phyloP scores from a whole-genome alignment of 2,888 invertebrate species.

The Nycteola revayana region DNA sequence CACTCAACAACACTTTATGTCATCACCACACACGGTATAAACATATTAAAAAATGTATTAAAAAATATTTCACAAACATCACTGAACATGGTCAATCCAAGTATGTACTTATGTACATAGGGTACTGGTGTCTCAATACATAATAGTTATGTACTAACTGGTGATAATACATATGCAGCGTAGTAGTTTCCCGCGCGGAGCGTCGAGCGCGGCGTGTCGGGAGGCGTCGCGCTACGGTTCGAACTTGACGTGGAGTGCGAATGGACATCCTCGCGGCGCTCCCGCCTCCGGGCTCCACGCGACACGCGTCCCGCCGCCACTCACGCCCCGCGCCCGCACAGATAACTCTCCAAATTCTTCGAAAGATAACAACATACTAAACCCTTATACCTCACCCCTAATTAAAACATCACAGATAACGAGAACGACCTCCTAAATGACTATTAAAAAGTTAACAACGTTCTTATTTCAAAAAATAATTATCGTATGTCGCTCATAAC shows the following conservation, averaged over 20 bases:
- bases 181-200: slow-evolving; percentile 37
- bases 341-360: slow-evolving; percentile 38
- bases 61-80: slow-evolving; percentile 18
- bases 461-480: neutral
- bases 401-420: slow-evolving; percentile 31
- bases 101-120: slow-evolving; percentile 15
- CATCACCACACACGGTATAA: slow-evolving; percentile 31
- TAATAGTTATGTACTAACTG: too few relatives aligned
- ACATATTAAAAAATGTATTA: slow-evolving; percentile 7
- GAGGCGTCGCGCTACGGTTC: slow-evolving; percentile 63
- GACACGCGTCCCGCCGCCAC: slow-evolving; percentile 44
- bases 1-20: slow-evolving; percentile 33
- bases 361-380: slow-evolving; percentile 27
- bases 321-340: slow-evolving; percentile 47
- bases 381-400: slow-evolving; percentile 34
- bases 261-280: slow-evolving; percentile 42
- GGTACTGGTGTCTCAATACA: slow-evolving; percentile 11
- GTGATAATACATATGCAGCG: slow-evolving; percentile 27
- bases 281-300: slow-evolving; percentile 57
- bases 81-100: slow-evolving; percentile 26
- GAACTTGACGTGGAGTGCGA: slow-evolving; percentile 57
- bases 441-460: slow-evolving; percentile 2
- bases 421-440: slow-evolving; percentile 4
- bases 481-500: too few relatives aligned
- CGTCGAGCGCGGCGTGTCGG: slow-evolving; percentile 24